Evolutionary conservation across 2,797 vertebrate species (phyloP).

Genomic region (Enteromius argenteus): DNA sequence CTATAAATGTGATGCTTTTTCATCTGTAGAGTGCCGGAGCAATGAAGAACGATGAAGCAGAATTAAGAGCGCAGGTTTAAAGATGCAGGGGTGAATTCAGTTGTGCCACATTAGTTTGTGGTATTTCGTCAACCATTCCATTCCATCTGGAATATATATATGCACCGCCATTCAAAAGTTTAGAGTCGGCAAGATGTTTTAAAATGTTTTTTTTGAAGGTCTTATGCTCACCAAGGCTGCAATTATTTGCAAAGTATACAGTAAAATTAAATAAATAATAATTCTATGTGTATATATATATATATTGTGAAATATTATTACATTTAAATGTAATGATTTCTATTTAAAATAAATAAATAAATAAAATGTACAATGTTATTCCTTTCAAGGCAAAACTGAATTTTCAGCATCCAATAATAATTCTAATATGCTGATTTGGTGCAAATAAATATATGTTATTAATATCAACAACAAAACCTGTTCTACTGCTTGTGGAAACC

Average conservation of each 20-base stretch:
- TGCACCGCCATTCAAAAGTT: background rate
- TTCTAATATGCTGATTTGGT: background rate
- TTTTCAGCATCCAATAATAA: background rate
- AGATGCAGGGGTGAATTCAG: background rate
- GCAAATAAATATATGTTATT: background rate
- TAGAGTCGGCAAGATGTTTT: background rate
- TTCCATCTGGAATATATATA: background rate
- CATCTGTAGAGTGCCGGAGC: conserved; percentile 14
- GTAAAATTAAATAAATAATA: background rate
- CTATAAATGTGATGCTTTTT: conserved; percentile 37
- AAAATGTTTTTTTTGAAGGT: too few species aligned
- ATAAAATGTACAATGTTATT: background rate
- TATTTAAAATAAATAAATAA: background rate
- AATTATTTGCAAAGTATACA: background rate
- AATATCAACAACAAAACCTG: background rate
- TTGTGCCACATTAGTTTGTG: background rate
- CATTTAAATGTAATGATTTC: background rate
- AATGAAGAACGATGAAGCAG: conserved; percentile 30
- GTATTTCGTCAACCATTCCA: background rate
- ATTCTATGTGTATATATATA: too few species aligned
- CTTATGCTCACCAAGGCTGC: background rate
- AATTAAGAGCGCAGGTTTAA: conserved; percentile 20
- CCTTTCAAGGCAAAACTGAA: background rate
- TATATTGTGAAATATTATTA: background rate
- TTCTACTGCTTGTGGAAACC: background rate